Evolutionary conservation across 2,888 invertebrate species (phyloP).

Genomic region (Tillus elongatus): DNA sequence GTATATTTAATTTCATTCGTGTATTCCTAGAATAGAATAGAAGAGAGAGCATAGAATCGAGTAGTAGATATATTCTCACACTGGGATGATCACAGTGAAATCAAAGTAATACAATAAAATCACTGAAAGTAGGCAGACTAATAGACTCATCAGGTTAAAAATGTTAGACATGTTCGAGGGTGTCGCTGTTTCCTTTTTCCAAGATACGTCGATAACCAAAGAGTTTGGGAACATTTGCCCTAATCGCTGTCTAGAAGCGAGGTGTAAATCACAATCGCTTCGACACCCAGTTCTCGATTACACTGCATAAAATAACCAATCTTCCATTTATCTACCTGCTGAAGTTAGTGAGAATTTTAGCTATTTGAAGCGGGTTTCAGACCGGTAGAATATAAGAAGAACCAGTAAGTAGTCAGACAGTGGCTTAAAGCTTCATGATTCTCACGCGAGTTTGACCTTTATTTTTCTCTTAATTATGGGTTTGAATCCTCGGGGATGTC

Average conservation of each 20-base stretch:
- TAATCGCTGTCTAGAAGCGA: slow-evolving; percentile 37
- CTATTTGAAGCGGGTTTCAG: slow-evolving; percentile 29
- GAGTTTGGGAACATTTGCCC: slow-evolving; percentile 36
- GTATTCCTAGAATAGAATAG: too few species aligned
- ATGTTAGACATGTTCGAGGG: slow-evolving; percentile 37
- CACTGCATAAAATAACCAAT: slow-evolving; percentile 16
- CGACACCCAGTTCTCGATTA: slow-evolving; percentile 18
- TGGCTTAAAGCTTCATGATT: slow-evolving; percentile 29
- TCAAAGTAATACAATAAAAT: slow-evolving; percentile 22
- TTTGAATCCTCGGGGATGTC: slow-evolving; percentile 4
- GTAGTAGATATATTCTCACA: too few species aligned
- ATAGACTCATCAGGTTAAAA: slow-evolving; percentile 37
- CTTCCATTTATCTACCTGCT: neutral
- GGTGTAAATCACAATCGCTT: slow-evolving; percentile 35
- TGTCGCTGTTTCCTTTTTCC: slow-evolving; percentile 36
- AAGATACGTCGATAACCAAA: slow-evolving; percentile 33
- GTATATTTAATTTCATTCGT: too few species aligned
- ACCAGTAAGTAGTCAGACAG: slow-evolving; percentile 33
- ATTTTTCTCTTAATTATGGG: neutral
- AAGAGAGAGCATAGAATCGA: too few species aligned
- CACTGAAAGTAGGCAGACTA: slow-evolving; percentile 23
- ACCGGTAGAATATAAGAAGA: slow-evolving; percentile 36
- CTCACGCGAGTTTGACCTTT: too few species aligned
- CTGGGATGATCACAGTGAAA: too few species aligned
- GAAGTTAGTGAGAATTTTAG: slow-evolving; percentile 20